Conservation (phyloP, 37 sponge, comb jelly and placozoan species). For the Amphimedon queenslandica region DNA sequence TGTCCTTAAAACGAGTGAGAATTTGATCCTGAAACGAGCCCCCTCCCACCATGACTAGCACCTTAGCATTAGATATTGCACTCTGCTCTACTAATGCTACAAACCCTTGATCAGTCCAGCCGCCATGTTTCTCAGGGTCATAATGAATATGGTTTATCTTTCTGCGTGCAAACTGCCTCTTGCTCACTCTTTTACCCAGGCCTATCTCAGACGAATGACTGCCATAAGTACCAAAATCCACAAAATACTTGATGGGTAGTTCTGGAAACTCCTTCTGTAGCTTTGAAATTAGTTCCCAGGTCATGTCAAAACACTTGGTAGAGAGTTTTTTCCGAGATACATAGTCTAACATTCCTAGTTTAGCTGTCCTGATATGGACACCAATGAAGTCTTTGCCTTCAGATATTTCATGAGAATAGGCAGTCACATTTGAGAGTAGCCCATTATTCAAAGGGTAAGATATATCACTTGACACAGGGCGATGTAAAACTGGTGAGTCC, state of each 20-base stretch:
- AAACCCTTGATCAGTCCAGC: constrained; percentile 26
- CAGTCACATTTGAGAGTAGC: background rate
- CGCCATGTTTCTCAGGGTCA: constrained; percentile 12
- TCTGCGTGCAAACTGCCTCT: background rate
- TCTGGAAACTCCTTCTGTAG: background rate
- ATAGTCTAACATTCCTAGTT: constrained; percentile 16
- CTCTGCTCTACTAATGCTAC: constrained; percentile 33
- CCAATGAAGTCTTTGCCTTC: constrained; percentile 3
- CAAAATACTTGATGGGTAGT: background rate
- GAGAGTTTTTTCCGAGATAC: constrained; percentile 14
- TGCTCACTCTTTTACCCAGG: background rate
- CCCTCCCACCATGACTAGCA: constrained; percentile 39
- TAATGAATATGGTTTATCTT: constrained; percentile 6
- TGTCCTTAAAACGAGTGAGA: background rate
- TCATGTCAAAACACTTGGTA: constrained; percentile 7
- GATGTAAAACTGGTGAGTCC: background rate
- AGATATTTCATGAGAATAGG: background rate
- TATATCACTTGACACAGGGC: background rate
- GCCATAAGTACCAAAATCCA: constrained; percentile 36
- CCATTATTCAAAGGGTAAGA: background rate
- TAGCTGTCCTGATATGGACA: constrained; percentile 45
- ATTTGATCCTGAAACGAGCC: constrained; percentile 41
- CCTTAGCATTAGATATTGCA: constrained; percentile 3
- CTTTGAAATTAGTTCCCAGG: background rate
- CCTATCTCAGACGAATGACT: constrained; percentile 31